Percentiles rank a stretch among this genome's conserved stretches.
phyloP scores from a whole-genome alignment of 2,113 vertebrate genomes.

The Labrus mixtus region DNA sequence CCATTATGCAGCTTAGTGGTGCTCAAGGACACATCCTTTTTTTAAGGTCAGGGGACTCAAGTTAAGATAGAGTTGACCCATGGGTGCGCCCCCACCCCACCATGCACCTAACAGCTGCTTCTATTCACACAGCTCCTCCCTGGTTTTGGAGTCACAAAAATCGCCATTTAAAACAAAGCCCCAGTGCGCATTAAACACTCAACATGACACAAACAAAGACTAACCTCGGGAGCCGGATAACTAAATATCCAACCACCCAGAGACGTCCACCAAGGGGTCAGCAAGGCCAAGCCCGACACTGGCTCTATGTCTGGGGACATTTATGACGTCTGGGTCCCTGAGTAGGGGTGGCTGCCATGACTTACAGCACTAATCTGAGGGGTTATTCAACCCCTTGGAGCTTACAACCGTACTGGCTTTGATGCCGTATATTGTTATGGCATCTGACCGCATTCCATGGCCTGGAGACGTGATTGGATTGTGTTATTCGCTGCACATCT shows the following conservation, averaged over 20 bases:
- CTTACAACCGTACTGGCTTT: conserved; percentile 71
- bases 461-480: conserved; percentile 68
- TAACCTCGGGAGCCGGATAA: conserved; percentile 46
- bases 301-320: conserved; percentile 73
- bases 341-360: conserved; percentile 63
- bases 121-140: conserved; percentile 49
- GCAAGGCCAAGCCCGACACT: conserved; percentile 57
- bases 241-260: conserved; percentile 41
- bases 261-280: conserved; percentile 53
- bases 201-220: conserved; percentile 60
- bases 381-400: conserved; percentile 71
- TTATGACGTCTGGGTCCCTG: conserved; percentile 76
- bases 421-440: conserved; percentile 78
- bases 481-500: conserved; percentile 69
- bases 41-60: conserved; percentile 51
- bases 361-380: conserved; percentile 75
- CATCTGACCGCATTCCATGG: conserved; percentile 69
- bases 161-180: conserved; percentile 70
- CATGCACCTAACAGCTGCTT: conserved; percentile 63
- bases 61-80: conserved; percentile 21
- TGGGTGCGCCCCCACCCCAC: not conserved
- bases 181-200: conserved; percentile 46
- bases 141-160: conserved; percentile 40
- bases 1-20: conserved; percentile 25
- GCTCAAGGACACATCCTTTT: conserved; percentile 48